Evolutionary conservation across 2,797 vertebrate species (phyloP).

Genomic region (Nasua narica): DNA sequence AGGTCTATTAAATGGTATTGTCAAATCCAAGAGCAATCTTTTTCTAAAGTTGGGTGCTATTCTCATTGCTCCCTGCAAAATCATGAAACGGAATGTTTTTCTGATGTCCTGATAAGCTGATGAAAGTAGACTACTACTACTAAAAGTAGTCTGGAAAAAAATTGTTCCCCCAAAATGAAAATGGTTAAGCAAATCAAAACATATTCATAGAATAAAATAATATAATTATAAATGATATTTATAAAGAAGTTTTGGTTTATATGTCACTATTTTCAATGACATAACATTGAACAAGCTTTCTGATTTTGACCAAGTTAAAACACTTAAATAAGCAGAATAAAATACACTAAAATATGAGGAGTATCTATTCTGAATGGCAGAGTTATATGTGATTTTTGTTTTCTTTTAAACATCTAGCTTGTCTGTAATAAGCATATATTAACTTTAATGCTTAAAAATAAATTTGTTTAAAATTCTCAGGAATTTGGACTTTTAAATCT

Average conservation of each 20-base stretch:
- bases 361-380: not conserved
- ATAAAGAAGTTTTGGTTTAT: not conserved
- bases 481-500: not conserved
- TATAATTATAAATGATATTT: conserved; percentile 19
- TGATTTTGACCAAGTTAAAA: not conserved
- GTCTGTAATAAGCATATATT: not conserved
- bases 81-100: not conserved
- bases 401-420: not conserved
- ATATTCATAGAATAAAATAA: not conserved
- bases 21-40: not conserved
- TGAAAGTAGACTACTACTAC: too few species aligned
- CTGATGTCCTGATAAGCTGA: not conserved
- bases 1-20: not conserved
- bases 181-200: not conserved
- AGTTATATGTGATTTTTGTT: not conserved
- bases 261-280: not conserved
- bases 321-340: not conserved
- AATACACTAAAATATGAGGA: conserved; percentile 6
- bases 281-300: not conserved
- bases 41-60: not conserved
- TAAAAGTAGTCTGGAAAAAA: not conserved
- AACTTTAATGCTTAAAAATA: not conserved
- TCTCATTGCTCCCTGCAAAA: not conserved
- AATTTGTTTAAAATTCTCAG: not conserved
- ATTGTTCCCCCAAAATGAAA: not conserved